Base-by-base conservation (phyloP, 35 echinoderm and acorn worm species). In the Ophiothrix spiculata region DNA sequence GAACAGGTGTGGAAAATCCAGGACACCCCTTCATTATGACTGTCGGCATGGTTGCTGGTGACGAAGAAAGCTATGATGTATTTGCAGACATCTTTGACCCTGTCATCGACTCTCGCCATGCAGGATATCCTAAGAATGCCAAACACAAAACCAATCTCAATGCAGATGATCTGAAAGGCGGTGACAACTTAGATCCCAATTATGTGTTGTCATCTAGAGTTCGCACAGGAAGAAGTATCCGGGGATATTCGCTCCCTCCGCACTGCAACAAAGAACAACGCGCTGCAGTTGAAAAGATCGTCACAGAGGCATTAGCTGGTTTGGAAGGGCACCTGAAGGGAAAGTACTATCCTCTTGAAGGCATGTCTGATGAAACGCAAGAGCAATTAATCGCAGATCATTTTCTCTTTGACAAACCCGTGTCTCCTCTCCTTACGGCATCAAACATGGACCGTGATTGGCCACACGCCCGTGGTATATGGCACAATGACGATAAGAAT, bases 1-100 rank as follows among this genome's bases (percentile, higher is more conserved):
- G 56, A 1, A 99, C 96, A 15, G 96, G 96, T 32, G 89, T 99
- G 0, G 25, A 88, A 35, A 99, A 99, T 64, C 96, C 96, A 35
- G 96, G 96, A 33, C 96, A 99, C 81, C 96, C 96, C 56, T 89
- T 91, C 86, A 99, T 99, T 83, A 99, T 99, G 96, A 99, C 96
- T 12, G 96, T 99, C 40, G 96, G 96, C 45, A 91, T 93, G 85
- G 96, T 99, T 29, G 96, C 96, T 45, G 96, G 96, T 35, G 96
- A 99, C 79, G 96, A 99, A 77, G 96, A 99, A 32, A 88, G 85
- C 28, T 99, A 99, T 56, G 96, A 99, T 36, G 86, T 86, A 0
- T 99, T 99, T 80, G 80, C 77, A 63, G 92, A 92, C n/a, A 39
- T 99, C 12, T 94, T 99, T 37, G 96, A 99, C 75, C 96, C 96